Evolutionary conservation across 2,888 invertebrate genomes (phyloP).

Genomic region (Drosophila neutralis): DNA sequence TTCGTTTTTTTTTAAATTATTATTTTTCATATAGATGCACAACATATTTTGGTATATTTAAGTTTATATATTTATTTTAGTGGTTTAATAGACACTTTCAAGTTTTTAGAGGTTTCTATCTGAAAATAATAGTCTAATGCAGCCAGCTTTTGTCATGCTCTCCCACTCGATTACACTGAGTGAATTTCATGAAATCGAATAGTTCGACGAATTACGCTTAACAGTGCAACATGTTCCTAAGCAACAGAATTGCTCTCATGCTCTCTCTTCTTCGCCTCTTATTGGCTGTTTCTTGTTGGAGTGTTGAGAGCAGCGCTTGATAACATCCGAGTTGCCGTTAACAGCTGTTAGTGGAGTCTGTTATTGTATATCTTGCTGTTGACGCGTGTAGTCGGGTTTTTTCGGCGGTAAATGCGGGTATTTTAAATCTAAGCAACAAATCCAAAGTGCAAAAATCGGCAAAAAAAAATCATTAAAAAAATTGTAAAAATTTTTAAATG

Average conservation of each 20-base stretch:
- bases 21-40: neutral
- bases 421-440: constrained; percentile 76
- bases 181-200: constrained; percentile 27
- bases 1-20: too few relatives aligned
- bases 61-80: neutral
- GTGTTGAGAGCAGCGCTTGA: constrained; percentile 23
- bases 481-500: constrained; percentile 64
- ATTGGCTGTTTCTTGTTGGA: constrained; percentile 19
- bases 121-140: neutral
- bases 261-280: constrained; percentile 4
- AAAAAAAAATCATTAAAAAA: constrained; percentile 52
- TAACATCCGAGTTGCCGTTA: constrained; percentile 40
- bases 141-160: neutral
- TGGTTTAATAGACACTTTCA: neutral
- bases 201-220: constrained; percentile 13
- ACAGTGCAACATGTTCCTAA: constrained; percentile 46
- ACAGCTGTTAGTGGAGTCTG: constrained; percentile 56
- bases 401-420: constrained; percentile 77
- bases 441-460: constrained; percentile 60
- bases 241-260: constrained; percentile 21
- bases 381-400: constrained; percentile 65
- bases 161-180: neutral
- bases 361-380: constrained; percentile 64
- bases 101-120: neutral
- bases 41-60: neutral